These are phyloP conservation scores for Drosophila bifasciata DNA, from an alignment of 1,140 invertebrate genomes.

Conservation along the genomic window DNA sequence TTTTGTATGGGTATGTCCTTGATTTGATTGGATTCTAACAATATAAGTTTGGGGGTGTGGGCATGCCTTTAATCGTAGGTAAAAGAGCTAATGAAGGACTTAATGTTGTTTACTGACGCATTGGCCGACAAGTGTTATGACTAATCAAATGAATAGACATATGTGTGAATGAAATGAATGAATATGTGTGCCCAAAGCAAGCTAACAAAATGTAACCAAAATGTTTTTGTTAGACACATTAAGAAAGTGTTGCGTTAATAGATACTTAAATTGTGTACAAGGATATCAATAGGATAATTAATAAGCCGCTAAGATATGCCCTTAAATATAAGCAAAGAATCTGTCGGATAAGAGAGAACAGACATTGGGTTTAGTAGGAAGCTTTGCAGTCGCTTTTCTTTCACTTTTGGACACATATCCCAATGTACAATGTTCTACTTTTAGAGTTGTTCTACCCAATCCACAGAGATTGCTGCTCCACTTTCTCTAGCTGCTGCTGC, in stretches of 20 bases:
- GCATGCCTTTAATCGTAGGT: constrained; percentile 12
- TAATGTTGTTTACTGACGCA: constrained; percentile 20
- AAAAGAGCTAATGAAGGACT: constrained; percentile 16
- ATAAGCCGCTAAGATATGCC: no score
- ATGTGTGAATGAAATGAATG: no score
- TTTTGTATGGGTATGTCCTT: not conserved
- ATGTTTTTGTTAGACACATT: not conserved
- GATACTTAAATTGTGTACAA: no score
- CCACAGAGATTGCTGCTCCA: constrained; percentile 13
- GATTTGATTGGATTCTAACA: constrained; percentile 10
- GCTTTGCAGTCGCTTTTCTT: no score
- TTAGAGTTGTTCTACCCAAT: not conserved
- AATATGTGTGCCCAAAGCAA: no score
- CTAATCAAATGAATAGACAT: constrained; percentile 1
- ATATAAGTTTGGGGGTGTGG: not conserved
- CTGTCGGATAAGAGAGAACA: no score
- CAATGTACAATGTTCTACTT: not conserved
- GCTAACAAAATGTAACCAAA: not conserved
- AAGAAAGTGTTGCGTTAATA: no score
- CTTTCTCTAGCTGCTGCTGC: constrained; percentile 12
- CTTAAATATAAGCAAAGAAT: no score
- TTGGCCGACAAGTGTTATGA: not conserved
- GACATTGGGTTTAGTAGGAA: no score
- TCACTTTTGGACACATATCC: no score
- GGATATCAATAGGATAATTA: no score